Conservation (phyloP, 2,888 invertebrate genomes). For the Ernsta delagoae region DNA sequence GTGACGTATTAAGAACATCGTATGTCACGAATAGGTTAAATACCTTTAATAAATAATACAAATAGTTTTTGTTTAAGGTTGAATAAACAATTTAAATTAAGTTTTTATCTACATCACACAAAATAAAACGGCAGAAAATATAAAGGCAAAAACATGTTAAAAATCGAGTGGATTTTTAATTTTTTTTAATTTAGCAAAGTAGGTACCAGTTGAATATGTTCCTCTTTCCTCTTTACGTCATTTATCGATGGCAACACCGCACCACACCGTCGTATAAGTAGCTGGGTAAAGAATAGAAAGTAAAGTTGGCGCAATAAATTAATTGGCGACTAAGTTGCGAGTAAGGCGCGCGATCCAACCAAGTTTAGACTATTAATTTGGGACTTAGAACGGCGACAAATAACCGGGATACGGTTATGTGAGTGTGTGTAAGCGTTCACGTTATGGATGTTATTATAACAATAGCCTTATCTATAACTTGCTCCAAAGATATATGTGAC, state of each 20-base stretch:
- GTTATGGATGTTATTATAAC: neutral
- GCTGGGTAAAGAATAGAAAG: constrained; percentile 78
- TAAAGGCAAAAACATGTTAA: too few relatives aligned
- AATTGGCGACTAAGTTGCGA: constrained; percentile 78
- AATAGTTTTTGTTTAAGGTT: too few relatives aligned
- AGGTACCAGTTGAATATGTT: neutral
- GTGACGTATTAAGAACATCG: too few relatives aligned
- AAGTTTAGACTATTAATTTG: constrained; percentile 83
- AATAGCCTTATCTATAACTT: neutral
- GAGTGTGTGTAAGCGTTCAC: constrained; percentile 32
- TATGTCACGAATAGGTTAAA: too few relatives aligned
- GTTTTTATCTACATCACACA: too few relatives aligned
- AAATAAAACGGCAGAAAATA: too few relatives aligned
- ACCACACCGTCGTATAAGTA: constrained; percentile 65
- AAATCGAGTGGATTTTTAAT: too few relatives aligned
- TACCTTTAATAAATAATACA: too few relatives aligned
- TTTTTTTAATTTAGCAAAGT: too few relatives aligned
- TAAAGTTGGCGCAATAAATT: constrained; percentile 82
- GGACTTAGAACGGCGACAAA: constrained; percentile 75
- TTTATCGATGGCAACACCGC: constrained; percentile 35
- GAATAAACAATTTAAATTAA: too few relatives aligned
- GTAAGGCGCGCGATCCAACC: constrained; percentile 71
- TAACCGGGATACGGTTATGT: constrained; percentile 54
- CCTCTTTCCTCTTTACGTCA: neutral
- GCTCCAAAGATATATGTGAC: neutral